Base-by-base conservation (phyloP, 2,797 vertebrate genomes). In the Platalea minor region DNA sequence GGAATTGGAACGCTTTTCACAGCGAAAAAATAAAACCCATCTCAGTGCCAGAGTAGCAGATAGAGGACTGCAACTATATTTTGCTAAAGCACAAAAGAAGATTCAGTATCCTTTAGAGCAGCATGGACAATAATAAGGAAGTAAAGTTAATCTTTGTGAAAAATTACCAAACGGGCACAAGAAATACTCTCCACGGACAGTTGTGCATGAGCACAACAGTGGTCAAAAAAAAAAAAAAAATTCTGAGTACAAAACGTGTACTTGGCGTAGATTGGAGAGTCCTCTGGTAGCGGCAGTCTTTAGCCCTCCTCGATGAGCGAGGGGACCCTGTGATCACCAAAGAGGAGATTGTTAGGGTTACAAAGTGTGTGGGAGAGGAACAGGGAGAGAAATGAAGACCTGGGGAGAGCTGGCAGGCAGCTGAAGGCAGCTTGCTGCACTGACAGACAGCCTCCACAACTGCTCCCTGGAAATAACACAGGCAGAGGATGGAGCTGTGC, bases 401-500 rank as follows among this genome's bases (percentile, higher is more conserved):
- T 56, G n/a, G n/a, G 54, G 35, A 93, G n/a, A 41, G 6, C 35
- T 39, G 63, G 17, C 28, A 74, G 50, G 73, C 48, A 83, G 80
- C 14, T 39, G 70, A 91, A 59, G 56, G 37, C 60, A 93, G 61
- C 50, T 93, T 3, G 2, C 17, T 65, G 80, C 61, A 63, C 64
- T 19, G 17, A 63, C 0, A 29, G 37, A 6, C 29, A 95, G 50
- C 25, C 14, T 84, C 48, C 64, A 56, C 65, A 86, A 31, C n/a
- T 48, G 78, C 53, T 92, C 76, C 54, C 76, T 84, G 69, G 86
- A 89, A 96, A 92, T 37, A 89, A 89, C 41, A 64, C 39, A 72
- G 8, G 50, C 69, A 75, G 89, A 76, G 68, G 61, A 93, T 50
- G 39, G 73, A 95, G 85, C 76, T 9, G 20, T 77, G 79, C 54